Evolutionary conservation across 1,140 invertebrate species (phyloP), one percentile per base, ranked within the genome.

Genomic region (Neodiprion lecontei): DNA sequence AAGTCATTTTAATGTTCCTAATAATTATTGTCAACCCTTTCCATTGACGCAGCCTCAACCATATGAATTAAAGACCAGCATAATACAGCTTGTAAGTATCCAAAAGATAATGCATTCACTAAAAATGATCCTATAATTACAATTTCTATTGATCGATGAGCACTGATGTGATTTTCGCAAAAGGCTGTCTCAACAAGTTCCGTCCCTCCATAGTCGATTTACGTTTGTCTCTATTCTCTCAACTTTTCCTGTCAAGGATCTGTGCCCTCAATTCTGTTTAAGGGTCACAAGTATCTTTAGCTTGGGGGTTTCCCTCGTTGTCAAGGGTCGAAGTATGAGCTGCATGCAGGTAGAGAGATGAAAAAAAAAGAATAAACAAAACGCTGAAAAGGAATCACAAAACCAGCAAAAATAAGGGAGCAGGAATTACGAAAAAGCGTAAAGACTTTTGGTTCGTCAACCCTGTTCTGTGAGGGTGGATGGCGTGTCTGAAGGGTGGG

Each of bases 31-130:
- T 12, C 5, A 61, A 61, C n/a, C 3, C n/a, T 61, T 61, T 61
- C 53, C 53, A 61, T 14, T 61, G 53, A 61, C 53, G 53, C 53
- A 61, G 53, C 53, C 53, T 61, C 53, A 17, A 61, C 53, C 53
- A 5, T 61, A 61, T 17, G 53, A 61, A 61, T 61, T 61, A 17
- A 61, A 61, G 53, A 61, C 53, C 53, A 61, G 11, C 11, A 17
- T 61, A 14, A 61, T 61, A 4, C 53, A 61, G 53, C 53, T 5
- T 4, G 53, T 61, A 61, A 61, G 53, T 61, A 61, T 40, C 28
- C 53, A 61, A 14, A 17, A 5, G n/a, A 61, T 61, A 61, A 61
- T 17, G 5, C 7, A 61, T 61, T 61, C n/a, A 17, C 11, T 17
- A 0, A 61, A 0, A 17, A 61, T 9, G n/a, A 14, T 61, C 53